Conservation (phyloP, 2,797 vertebrate species). For the Rhodeus uyekii region DNA sequence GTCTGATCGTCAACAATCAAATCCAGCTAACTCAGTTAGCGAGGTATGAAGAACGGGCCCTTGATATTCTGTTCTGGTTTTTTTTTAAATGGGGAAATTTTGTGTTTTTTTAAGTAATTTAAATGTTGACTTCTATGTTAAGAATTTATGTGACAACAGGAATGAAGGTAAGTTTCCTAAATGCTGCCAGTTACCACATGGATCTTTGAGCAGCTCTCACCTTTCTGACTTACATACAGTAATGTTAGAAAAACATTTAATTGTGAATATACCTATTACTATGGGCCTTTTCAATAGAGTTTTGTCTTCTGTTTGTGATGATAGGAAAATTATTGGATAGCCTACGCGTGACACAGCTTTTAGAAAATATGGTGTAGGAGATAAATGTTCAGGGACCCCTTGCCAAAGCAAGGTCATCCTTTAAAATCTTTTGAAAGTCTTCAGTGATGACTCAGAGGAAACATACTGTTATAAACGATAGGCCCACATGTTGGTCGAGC, state of each 20-base stretch:
- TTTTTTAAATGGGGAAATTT: too few relatives aligned
- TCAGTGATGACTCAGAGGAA: constrained; percentile 29
- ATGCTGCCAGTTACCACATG: too few relatives aligned
- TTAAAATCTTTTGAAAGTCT: constrained; percentile 33
- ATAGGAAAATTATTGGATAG: constrained; percentile 3
- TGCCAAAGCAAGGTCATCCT: constrained; percentile 25
- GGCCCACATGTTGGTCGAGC: neutral
- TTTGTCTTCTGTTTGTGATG: neutral
- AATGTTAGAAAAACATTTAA: neutral
- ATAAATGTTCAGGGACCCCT: constrained; percentile 13
- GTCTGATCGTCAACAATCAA: too few relatives aligned
- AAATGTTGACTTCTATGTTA: too few relatives aligned
- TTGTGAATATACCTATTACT: neutral
- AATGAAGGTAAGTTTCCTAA: too few relatives aligned
- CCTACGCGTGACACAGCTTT: constrained; percentile 20
- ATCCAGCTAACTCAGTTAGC: too few relatives aligned
- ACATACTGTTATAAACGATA: constrained; percentile 4
- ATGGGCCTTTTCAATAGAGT: neutral
- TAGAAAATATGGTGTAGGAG: constrained; percentile 20
- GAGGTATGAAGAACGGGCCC: too few relatives aligned
- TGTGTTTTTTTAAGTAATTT: too few relatives aligned
- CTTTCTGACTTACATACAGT: too few relatives aligned
- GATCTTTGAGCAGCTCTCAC: too few relatives aligned
- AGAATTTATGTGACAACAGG: too few relatives aligned
- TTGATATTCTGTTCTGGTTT: too few relatives aligned